Evolutionary conservation across 2,113 vertebrate genomes (phyloP).

Genomic region (Lipotes vexillifer): DNA sequence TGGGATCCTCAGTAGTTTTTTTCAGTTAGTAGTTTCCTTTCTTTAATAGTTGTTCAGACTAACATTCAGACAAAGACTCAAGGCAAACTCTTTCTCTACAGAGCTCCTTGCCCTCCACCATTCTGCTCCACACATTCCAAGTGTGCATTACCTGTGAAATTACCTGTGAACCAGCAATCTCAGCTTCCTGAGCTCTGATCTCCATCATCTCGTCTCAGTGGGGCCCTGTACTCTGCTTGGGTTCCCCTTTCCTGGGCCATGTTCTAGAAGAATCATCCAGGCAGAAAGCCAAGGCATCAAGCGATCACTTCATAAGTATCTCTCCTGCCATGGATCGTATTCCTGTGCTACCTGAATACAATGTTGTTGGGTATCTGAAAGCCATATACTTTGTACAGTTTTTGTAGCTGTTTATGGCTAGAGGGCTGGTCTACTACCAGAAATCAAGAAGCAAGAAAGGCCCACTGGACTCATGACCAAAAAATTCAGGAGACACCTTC

Average conservation of each 20-base stretch:
- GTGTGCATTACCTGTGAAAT: background rate
- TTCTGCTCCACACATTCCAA: background rate
- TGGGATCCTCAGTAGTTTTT: background rate
- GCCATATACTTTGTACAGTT: background rate
- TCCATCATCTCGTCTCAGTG: background rate
- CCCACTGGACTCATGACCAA: too few species aligned
- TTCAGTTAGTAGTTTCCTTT: background rate
- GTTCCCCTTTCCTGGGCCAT: background rate
- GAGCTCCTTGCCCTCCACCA: background rate
- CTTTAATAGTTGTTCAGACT: background rate
- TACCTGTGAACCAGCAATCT: background rate
- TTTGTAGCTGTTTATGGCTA: background rate
- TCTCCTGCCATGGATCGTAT: background rate
- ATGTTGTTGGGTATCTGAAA: background rate
- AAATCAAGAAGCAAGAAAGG: background rate
- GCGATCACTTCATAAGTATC: rapidly evolving
- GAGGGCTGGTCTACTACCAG: background rate
- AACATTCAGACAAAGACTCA: background rate
- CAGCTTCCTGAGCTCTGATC: background rate
- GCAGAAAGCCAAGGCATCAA: background rate
- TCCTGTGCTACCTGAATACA: background rate
- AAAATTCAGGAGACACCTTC: background rate
- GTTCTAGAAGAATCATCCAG: background rate
- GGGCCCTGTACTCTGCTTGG: background rate
- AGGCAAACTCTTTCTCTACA: background rate